Evolutionary conservation across 2,888 invertebrate genomes (phyloP).

Genomic region (Mylabris sibirica): DNA sequence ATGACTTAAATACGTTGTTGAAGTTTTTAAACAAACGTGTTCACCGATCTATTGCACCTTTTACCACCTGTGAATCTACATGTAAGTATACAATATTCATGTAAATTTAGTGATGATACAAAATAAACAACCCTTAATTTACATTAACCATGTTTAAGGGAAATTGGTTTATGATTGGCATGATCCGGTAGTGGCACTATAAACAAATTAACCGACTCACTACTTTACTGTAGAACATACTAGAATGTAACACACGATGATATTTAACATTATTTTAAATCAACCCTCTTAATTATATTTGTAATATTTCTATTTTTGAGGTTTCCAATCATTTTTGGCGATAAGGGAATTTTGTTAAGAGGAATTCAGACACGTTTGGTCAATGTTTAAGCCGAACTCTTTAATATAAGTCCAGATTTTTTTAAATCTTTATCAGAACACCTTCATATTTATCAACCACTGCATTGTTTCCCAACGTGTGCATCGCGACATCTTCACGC

Average conservation of each 20-base stretch:
- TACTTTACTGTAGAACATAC: not conserved
- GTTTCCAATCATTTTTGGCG: too few relatives aligned
- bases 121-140: slow-evolving; percentile 3
- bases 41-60: not conserved
- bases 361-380: too few relatives aligned
- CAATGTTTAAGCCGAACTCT: too few relatives aligned
- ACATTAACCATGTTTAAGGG: not conserved
- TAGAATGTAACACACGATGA: not conserved
- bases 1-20: not conserved
- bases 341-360: too few relatives aligned
- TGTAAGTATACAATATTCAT: not conserved
- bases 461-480: too few relatives aligned
- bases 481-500: too few relatives aligned
- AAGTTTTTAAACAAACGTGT: not conserved
- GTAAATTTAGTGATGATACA: not conserved
- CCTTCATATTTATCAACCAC: too few relatives aligned
- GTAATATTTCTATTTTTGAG: too few relatives aligned
- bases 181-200: not conserved
- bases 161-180: slow-evolving; percentile 10
- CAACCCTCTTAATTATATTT: not conserved
- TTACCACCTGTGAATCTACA: not conserved
- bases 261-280: not conserved
- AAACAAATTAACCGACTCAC: not conserved
- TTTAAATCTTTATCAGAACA: too few relatives aligned
- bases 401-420: too few relatives aligned